Conservation (phyloP, 1,140 invertebrate species). For the Ceratina japonica region DNA sequence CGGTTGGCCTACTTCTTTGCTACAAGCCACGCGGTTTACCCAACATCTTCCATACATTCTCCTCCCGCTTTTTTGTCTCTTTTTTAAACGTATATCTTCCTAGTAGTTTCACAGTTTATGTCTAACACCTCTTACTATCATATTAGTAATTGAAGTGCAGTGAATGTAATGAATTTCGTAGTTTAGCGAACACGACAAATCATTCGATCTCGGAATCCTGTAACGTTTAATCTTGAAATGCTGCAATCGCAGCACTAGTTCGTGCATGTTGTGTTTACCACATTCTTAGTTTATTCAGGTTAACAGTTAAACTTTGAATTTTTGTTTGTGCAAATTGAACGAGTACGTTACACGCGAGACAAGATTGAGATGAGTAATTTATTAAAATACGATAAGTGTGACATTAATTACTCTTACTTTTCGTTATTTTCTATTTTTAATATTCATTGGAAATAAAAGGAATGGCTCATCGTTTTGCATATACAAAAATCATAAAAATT, state of each 20-base stretch:
- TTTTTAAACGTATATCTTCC: neutral
- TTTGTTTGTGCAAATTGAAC: too few relatives aligned
- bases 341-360: too few relatives aligned
- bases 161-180: conserved; percentile 6
- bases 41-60: conserved; percentile 25
- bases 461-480: too few relatives aligned
- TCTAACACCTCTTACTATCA: conserved; percentile 13
- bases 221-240: neutral
- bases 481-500: too few relatives aligned
- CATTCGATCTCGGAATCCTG: neutral
- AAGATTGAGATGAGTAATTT: too few relatives aligned
- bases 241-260: neutral
- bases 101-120: conserved; percentile 11
- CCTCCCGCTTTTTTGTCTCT: neutral
- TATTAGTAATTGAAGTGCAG: neutral
- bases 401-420: too few relatives aligned
- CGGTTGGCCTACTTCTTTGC: conserved; percentile 73
- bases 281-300: neutral
- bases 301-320: too few relatives aligned
- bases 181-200: neutral
- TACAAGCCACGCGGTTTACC: conserved; percentile 45
- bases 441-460: too few relatives aligned
- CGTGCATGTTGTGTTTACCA: too few relatives aligned
- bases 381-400: too few relatives aligned
- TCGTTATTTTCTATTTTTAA: too few relatives aligned